Base-by-base conservation (phyloP, 2,888 invertebrate species). In the Busseola fusca region DNA sequence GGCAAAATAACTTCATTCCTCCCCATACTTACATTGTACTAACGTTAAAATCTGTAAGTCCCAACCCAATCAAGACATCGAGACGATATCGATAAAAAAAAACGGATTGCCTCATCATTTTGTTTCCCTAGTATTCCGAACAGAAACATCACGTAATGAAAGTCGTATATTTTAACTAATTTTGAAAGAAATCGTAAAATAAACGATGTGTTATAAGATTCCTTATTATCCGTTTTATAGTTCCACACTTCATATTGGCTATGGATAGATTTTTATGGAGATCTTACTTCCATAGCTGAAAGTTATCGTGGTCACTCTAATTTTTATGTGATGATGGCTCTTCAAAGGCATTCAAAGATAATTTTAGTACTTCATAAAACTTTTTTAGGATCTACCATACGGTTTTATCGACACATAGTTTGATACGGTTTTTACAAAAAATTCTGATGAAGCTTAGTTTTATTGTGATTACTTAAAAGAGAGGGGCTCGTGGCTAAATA, bases 311-410 rank as follows among this genome's bases (percentile, higher is more conserved):
- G 63, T 74, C 65, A 79, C 72, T 79, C 84, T 76, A 84, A 84
- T 84, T 84, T 84, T 84, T 84, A 84, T 83, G 74, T 74, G 74
- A 65, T 71, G 64, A 78, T 73, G 64, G 71, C 80, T 69, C 45
- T 54, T 45, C 40, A 68, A 69, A 21, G 42, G 50, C 25, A 64
- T 83, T 72, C 37, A 42, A 42, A 76, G 48, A 70, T 73, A 64
- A 74, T 84, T 84, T 76, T 59, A 80, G 81, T 78, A 69, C 74
- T 79, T 79, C 66, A 84, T 84, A 81, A 81, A 84, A 76, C 18
- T 60, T 71, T 30, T 81, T 72, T 65, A 59, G 63, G 52, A 64
- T 78, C 16, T 48, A 64, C 66, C 81, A 81, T 62, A 80, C 59
- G 78, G 63, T 50, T 64, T 40, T 50, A 58, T 25, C 74, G 56